These are phyloP conservation scores for Cephus rjabovi DNA, from an alignment of 2,888 invertebrate species.

Conservation along the genomic window DNA sequence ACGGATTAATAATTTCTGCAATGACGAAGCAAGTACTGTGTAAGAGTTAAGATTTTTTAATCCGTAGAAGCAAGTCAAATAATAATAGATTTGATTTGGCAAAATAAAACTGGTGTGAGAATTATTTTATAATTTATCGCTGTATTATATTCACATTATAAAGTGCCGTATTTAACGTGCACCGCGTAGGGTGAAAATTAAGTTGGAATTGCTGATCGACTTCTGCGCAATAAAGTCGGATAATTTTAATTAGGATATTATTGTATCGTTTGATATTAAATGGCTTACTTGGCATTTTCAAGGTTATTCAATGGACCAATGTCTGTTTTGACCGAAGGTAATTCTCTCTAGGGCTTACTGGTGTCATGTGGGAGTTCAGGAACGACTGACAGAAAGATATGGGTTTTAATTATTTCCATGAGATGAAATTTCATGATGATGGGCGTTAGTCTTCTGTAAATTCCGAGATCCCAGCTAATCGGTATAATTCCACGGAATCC, in stretches of 20 bases:
- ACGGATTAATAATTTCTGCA: neutral
- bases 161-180: no score
- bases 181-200: no score
- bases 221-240: no score
- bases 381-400: conserved; percentile 26
- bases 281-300: neutral
- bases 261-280: neutral
- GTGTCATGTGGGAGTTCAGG: neutral
- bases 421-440: conserved; percentile 48
- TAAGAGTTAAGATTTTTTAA: no score
- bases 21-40: neutral
- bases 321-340: neutral
- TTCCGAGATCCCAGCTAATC: conserved; percentile 50
- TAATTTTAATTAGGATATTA: neutral
- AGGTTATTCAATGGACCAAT: neutral
- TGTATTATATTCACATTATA: no score
- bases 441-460: conserved; percentile 48
- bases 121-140: no score
- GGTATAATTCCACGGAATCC: conserved; percentile 54
- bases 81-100: no score
- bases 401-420: conserved; percentile 54
- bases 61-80: no score
- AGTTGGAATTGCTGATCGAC: no score
- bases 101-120: no score
- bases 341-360: neutral